Base-by-base conservation (phyloP, 2,888 invertebrate species). In the Lochmaea crataegi region DNA sequence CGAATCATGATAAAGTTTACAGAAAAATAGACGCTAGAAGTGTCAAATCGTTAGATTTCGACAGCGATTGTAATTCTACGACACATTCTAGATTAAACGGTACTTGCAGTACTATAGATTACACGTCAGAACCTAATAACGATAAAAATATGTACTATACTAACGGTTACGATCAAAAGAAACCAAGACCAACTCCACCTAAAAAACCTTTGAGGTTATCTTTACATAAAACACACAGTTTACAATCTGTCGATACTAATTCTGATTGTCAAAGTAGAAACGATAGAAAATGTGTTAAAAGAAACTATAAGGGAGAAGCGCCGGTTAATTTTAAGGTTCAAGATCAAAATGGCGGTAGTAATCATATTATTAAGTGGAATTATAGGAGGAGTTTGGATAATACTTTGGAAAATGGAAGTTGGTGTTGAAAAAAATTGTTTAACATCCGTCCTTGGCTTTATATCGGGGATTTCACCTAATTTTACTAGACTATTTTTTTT, bases 161-260 rank as follows among this genome's bases (percentile, higher is more conserved):
- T 32, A 76, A 79, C 48, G 80, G 80, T 72, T 81, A 82, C 51
- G 84, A 87, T 10, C 69, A 63, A 14, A 89, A 83, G 10, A 90
- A 90, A 75, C 88, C 90, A 2, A 88, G 94, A 69, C 95, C 95
- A 0, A 92, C 93, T 14, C 96, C 96, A 5, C 96, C 96, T 22
- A 93, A 95, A 81, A 96, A 96, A 83, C 96, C 96, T 0, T 86
- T 95, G 65, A 89, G 96, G 11, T 87, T 96, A 56, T 96, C 95
- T 0, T 86, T 96, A 65, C 96, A 96, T 83, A 91, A 95, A 80
- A 94, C 96, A 0, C 92, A 94, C 76, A 95, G 95, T 85, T 90
- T 94, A 65, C 94, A 94, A 82, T 94, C 94, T 0, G 90, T 94
- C 1, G 90, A 89, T 76, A 87, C 87, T 0, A 76, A 76, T 38